A percentile compares a stretch with the other conserved stretches of the same genome.
Evolutionary conservation across 2,888 invertebrate genomes (phyloP).

Genomic region (Megalurothrips usitatus): DNA sequence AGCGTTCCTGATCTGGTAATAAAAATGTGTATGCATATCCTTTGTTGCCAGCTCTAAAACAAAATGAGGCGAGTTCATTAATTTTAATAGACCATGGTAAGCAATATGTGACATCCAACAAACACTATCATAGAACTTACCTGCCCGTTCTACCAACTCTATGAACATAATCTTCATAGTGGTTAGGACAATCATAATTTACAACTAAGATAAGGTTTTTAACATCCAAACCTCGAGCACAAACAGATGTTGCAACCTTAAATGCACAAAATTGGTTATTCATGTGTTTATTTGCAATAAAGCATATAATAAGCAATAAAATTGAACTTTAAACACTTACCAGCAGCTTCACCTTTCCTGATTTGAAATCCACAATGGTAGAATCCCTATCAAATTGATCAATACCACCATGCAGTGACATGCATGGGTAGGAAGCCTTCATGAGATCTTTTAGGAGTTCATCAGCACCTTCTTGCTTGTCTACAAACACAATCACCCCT

Average conservation of each 20-base stretch:
- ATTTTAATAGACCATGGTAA: neutral
- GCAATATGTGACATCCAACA: neutral
- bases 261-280: constrained; percentile 23
- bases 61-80: neutral
- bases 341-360: constrained; percentile 83
- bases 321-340: constrained; percentile 46
- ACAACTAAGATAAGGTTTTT: constrained; percentile 95
- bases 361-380: constrained; percentile 96
- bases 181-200: constrained; percentile 99
- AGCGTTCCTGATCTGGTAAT: constrained; percentile 88
- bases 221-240: constrained; percentile 96
- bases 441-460: constrained; percentile 87
- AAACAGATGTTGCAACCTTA: constrained; percentile 91
- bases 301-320: neutral
- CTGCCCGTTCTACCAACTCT: constrained; percentile 84
- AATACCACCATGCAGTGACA: constrained; percentile 97
- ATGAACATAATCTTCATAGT: constrained; percentile 99
- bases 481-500: constrained; percentile 94
- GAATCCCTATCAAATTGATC: constrained; percentile 99
- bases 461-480: constrained; percentile 97
- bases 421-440: constrained; percentile 93
- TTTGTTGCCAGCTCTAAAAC: constrained; percentile 80
- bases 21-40: constrained; percentile 97
- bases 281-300: neutral
- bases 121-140: constrained; percentile 42